These are phyloP conservation scores for Sclerodermus sp. DNA, from an alignment of 2,888 invertebrate genomes.

Conservation along the genomic window DNA sequence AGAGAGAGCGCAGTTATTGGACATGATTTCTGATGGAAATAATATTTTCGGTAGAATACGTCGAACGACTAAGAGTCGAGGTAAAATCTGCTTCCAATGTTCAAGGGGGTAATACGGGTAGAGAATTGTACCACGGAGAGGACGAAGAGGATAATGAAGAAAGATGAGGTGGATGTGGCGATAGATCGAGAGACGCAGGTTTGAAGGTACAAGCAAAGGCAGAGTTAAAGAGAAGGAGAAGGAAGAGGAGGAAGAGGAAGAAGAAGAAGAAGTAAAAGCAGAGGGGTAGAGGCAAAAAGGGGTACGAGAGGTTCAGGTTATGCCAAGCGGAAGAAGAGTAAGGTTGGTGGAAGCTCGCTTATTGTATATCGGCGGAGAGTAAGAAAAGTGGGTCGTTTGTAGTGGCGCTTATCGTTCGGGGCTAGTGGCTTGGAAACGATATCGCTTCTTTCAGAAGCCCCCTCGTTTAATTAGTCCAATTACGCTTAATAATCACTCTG, in stretches of 20 bases:
- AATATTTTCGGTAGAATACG: too few species aligned
- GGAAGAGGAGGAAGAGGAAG: constrained; percentile 5
- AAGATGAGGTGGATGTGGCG: too few species aligned
- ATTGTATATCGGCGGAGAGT: constrained; percentile 4
- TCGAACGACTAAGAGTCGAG: too few species aligned
- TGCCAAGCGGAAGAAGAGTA: constrained; percentile 17
- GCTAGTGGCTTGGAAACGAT: constrained; percentile 26
- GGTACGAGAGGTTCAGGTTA: constrained; percentile 10
- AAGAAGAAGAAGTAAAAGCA: constrained; percentile 16
- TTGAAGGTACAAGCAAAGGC: too few species aligned
- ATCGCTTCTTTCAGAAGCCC: constrained; percentile 20
- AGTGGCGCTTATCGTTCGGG: constrained; percentile 25
- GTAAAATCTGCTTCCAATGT: too few species aligned
- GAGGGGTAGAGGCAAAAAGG: constrained; percentile 16
- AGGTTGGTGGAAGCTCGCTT: constrained; percentile 14
- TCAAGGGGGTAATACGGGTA: too few species aligned
- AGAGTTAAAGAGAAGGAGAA: too few species aligned
- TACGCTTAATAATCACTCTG: constrained; percentile 18
- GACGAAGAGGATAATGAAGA: too few species aligned
- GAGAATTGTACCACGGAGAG: too few species aligned
- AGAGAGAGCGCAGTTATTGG: not conserved
- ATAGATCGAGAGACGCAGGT: too few species aligned
- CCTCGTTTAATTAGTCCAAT: constrained; percentile 27
- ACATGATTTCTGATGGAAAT: not conserved
- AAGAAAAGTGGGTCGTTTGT: constrained; percentile 27